phyloP scores from a whole-genome alignment of 2,797 vertebrate species.

The Synanceia verrucosa region DNA sequence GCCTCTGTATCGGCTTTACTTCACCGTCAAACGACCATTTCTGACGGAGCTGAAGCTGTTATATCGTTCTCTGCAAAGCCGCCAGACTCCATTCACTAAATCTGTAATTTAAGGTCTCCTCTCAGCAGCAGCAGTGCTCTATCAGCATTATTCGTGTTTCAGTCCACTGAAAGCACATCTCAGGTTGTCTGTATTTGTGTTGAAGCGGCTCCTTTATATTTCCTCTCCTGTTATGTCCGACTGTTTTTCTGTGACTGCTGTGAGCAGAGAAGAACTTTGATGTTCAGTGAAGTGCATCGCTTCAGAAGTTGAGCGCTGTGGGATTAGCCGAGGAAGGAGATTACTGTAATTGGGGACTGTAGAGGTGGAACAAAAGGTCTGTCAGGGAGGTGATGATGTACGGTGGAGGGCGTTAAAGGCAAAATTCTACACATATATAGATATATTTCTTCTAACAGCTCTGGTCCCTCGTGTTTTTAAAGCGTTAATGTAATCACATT shows the following conservation, averaged over 20 bases:
- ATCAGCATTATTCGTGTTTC: constrained; percentile 16
- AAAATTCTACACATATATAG: no score
- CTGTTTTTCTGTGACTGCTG: constrained; percentile 32
- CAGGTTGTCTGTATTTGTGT: constrained; percentile 23
- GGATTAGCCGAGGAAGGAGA: constrained; percentile 69
- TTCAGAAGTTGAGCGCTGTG: constrained; percentile 63
- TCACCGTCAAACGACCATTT: no score
- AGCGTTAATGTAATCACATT: no score
- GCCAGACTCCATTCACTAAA: no score
- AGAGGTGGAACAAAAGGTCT: constrained; percentile 73
- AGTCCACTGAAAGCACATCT: constrained; percentile 2
- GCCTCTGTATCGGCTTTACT: no score
- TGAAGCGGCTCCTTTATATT: no score
- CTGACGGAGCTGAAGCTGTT: no score
- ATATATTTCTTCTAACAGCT: no score
- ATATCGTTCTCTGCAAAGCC: no score
- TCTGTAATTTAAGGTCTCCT: no score
- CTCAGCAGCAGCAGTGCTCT: constrained; percentile 8
- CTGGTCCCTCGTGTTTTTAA: no score
- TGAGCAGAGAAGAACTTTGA: constrained; percentile 60
- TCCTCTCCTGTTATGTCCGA: constrained; percentile 11
- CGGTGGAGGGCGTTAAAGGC: constrained; percentile 15
- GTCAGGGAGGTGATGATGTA: constrained; percentile 48
- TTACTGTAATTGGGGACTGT: constrained; percentile 74
- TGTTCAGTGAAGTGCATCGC: constrained; percentile 59